Evolutionary conservation across 2,888 invertebrate species (phyloP).

Genomic region (Morpho helenor): DNA sequence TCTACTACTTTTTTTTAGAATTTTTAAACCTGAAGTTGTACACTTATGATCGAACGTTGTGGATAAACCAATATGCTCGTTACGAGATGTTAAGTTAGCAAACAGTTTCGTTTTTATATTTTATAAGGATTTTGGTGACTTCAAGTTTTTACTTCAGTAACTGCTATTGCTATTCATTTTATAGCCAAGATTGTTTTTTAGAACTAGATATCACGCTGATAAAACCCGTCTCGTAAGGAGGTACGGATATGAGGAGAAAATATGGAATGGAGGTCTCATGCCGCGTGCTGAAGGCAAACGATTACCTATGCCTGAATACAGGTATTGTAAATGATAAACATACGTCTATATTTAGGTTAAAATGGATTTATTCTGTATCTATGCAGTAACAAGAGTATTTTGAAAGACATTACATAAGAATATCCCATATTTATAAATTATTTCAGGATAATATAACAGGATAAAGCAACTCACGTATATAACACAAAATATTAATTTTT

Average conservation of each 20-base stretch:
- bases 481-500: too few species aligned
- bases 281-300: constrained; percentile 81
- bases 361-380: too few species aligned
- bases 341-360: constrained; percentile 1
- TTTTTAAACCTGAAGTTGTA: background rate
- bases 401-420: too few species aligned
- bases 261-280: constrained; percentile 83
- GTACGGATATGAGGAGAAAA: constrained; percentile 84
- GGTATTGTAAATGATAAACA: constrained; percentile 39
- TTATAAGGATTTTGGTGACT: too few species aligned
- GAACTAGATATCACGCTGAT: constrained; percentile 81
- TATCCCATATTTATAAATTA: too few species aligned
- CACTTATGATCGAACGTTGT: background rate
- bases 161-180: background rate
- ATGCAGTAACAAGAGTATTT: too few species aligned
- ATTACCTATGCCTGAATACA: constrained; percentile 84
- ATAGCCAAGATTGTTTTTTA: constrained; percentile 30
- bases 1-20: too few species aligned
- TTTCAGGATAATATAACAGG: too few species aligned
- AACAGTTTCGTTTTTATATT: too few species aligned
- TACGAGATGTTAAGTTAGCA: too few species aligned
- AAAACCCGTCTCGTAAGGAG: constrained; percentile 82
- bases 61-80: too few species aligned
- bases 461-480: too few species aligned
- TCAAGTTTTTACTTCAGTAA: background rate